Evolutionary conservation across 2,797 vertebrate species (phyloP).

Genomic region (Carcharodon carcharias): DNA sequence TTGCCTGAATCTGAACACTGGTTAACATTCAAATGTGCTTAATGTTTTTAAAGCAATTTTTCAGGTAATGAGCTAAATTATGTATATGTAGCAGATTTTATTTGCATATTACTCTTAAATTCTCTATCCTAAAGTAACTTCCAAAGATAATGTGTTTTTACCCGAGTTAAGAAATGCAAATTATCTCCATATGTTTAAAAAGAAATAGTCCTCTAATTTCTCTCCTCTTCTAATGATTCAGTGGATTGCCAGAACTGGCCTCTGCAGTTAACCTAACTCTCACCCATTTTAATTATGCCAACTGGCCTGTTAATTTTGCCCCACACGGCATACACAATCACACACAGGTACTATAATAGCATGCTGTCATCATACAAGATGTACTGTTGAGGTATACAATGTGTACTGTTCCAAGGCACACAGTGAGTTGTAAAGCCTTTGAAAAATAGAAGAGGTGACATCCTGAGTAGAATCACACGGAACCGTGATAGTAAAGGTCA

Average conservation of each 20-base stretch:
- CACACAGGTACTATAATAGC: background rate
- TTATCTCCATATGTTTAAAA: background rate
- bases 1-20: background rate
- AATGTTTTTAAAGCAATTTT: background rate
- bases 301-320: background rate
- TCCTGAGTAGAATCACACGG: background rate
- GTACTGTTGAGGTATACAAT: background rate
- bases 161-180: background rate
- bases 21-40: background rate
- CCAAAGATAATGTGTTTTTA: background rate
- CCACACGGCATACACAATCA: background rate
- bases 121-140: background rate
- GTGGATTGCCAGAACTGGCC: background rate
- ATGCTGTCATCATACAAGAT: background rate
- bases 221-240: background rate
- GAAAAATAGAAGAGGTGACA: background rate
- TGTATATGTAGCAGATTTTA: background rate
- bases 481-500: background rate
- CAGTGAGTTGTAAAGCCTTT: background rate
- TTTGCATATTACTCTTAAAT: background rate
- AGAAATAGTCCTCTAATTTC: background rate
- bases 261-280: background rate
- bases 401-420: background rate
- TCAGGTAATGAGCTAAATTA: background rate
- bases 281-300: background rate